Evolutionary conservation across 2,113 vertebrate genomes (phyloP).

Genomic region (Cervus canadensis): DNA sequence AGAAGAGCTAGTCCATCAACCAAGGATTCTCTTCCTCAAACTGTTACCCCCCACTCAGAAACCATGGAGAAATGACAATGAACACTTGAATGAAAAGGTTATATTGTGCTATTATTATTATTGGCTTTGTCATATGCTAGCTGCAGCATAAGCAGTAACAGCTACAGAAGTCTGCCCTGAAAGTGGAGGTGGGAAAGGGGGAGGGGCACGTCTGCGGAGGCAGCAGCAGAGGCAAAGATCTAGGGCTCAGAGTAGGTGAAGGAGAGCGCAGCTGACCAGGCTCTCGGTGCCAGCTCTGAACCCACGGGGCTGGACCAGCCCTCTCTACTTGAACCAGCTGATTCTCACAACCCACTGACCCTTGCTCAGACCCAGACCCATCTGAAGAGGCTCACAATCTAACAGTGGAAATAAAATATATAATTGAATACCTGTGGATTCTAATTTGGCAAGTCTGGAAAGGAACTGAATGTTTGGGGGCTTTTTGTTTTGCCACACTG

Average conservation of each 20-base stretch:
- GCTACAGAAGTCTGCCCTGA: not conserved
- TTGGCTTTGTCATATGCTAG: not conserved
- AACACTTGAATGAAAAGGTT: not conserved
- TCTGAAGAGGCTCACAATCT: not conserved
- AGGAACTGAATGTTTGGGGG: not conserved
- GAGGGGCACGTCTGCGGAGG: too few species aligned
- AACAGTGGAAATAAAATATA: not conserved
- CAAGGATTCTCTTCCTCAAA: not conserved
- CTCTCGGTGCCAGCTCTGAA: not conserved
- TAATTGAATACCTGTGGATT: not conserved
- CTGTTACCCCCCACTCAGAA: not conserved
- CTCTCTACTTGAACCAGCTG: not conserved
- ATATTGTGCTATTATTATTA: not conserved
- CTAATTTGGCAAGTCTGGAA: not conserved
- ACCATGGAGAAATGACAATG: not conserved
- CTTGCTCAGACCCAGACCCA: not conserved
- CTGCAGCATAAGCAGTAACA: not conserved
- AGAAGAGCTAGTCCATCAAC: not conserved
- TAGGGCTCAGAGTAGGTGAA: too few species aligned
- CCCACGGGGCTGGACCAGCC: fast-evolving
- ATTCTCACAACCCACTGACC: not conserved
- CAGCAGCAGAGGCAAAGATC: not conserved
- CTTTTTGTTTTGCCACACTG: not conserved
- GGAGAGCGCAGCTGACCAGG: not conserved
- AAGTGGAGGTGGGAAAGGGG: not conserved